Base-by-base conservation (phyloP, 2,888 invertebrate species). In the Latrodectus hesperus region DNA sequence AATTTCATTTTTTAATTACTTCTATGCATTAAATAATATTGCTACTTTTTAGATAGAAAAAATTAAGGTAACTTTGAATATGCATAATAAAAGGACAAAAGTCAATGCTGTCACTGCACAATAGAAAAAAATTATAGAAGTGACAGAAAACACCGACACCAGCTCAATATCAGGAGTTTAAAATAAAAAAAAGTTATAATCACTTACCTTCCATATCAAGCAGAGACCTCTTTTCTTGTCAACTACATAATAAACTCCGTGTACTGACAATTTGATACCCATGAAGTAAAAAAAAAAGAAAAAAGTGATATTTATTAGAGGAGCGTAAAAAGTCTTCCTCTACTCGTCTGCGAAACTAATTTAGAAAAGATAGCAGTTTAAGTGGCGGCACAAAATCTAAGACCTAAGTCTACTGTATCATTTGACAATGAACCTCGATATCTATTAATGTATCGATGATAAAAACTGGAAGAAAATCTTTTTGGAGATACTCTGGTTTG, bases 181-280 rank as follows among this genome's bases (percentile, higher is more conserved):
- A n/a, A n/a, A n/a, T n/a, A n/a, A 38, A 38, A 38, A 38, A 38
- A 38, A 38, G 38, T 60, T 17, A 22, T 68, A 80, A 85, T 79
- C 55, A 74, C 86, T 77, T 77, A 86, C 86, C 76, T 86, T 81
- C 86, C 86, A 86, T 76, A 86, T 67, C 71, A 86, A 53, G 8
- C 16, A 26, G 68, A 86, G 77, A 68, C 81, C 86, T 22, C 53
- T 65, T 76, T 86, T 72, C 67, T 86, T 81, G 70, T 81, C 76
- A 60, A 81, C 72, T 53, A 86, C 76, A 81, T 86, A 86, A 86
- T 86, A 86, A 70, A 86, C 81, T 12, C 70, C 86, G 52, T 86
- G 86, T 71, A 81, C 52, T 77, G 86, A 86, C 86, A 86, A 76
- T 64, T 86, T 86, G 76, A 86, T 86, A 55, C 86, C 86, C 86